Conservation (phyloP, 2,888 invertebrate genomes). For the Salticus scenicus region DNA sequence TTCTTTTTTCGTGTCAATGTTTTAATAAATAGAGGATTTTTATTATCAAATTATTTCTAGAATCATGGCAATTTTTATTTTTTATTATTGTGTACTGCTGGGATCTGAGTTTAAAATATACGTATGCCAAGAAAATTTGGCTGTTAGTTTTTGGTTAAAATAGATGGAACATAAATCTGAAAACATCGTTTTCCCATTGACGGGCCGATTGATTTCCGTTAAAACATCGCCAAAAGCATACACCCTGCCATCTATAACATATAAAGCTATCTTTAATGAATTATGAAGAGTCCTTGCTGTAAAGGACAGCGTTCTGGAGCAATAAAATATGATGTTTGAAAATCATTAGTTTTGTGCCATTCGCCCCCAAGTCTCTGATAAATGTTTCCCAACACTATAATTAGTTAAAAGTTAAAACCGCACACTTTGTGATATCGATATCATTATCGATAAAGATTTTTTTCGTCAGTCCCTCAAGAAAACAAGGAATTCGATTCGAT, state of each 20-base stretch:
- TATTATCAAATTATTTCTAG: too few species aligned
- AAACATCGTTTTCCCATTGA: slow-evolving; percentile 62
- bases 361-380: slow-evolving; percentile 43
- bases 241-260: slow-evolving; percentile 66
- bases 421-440: slow-evolving; percentile 67
- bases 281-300: slow-evolving; percentile 63
- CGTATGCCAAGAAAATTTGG: slow-evolving; percentile 38
- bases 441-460: slow-evolving; percentile 52
- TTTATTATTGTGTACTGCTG: neutral
- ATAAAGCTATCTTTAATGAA: slow-evolving; percentile 69
- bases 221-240: slow-evolving; percentile 66
- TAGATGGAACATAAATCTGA: slow-evolving; percentile 59
- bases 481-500: slow-evolving; percentile 51
- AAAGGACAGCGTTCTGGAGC: slow-evolving; percentile 56
- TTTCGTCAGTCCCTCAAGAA: slow-evolving; percentile 47
- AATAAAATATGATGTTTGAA: slow-evolving; percentile 69
- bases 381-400: slow-evolving; percentile 58
- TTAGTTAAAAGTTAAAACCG: slow-evolving; percentile 68
- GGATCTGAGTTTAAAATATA: slow-evolving; percentile 26
- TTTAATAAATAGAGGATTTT: too few species aligned
- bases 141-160: slow-evolving; percentile 46
- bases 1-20: too few species aligned
- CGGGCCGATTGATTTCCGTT: slow-evolving; percentile 65
- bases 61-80: too few species aligned
- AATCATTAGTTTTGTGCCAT: slow-evolving; percentile 66